Conservation (phyloP, 2,113 vertebrate genomes). For the Campylomormyrus numenius region DNA sequence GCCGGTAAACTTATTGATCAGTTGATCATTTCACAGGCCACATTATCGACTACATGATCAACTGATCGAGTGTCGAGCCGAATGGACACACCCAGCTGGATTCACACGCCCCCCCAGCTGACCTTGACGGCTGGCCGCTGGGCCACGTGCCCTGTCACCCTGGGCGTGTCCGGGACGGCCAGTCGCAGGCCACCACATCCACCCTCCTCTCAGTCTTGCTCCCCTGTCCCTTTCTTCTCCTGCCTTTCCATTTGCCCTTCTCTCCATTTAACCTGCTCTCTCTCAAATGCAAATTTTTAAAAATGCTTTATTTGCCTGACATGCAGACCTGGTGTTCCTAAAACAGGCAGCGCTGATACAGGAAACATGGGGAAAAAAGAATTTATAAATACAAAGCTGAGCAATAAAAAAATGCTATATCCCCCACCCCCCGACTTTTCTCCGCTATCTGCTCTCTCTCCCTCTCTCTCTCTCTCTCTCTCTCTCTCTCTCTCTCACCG, state of each 20-base stretch:
- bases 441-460: neutral
- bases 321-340: neutral
- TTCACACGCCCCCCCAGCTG: neutral
- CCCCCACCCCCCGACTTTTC: neutral
- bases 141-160: neutral
- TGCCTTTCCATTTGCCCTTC: neutral
- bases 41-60: neutral
- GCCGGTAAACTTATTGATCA: neutral
- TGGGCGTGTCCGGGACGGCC: neutral
- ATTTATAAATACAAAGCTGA: neutral
- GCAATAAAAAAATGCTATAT: neutral
- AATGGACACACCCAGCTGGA: neutral
- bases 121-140: neutral
- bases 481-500: neutral
- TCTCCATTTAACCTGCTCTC: neutral
- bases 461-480: neutral
- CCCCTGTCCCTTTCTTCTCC: conserved; percentile 16
- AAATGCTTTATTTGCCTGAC: conserved; percentile 2
- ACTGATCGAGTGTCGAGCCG: neutral
- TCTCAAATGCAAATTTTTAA: conserved; percentile 4
- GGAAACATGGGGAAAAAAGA: neutral
- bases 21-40: neutral
- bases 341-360: neutral
- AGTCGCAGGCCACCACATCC: neutral
- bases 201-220: conserved; percentile 1